Evolutionary conservation across 2,113 vertebrate genomes (phyloP), one percentile per base, ranked within the genome.

Genomic region (Sinocyclocheilus maitianheensis): DNA sequence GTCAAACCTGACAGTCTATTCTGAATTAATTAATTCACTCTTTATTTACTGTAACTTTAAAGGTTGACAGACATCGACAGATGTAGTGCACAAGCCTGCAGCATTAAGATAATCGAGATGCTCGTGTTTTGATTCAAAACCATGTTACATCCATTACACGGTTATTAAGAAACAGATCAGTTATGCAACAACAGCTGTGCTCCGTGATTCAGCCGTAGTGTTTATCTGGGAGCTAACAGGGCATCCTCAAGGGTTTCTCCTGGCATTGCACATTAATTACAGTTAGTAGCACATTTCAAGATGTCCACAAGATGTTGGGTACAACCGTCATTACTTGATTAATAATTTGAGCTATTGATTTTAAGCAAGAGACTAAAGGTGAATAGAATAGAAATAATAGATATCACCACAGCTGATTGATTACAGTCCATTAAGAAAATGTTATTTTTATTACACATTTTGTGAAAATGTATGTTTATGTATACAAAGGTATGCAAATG

Each of bases 141-240:
- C 82, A 75, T 84, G 69, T 60, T 37, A 74, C 34, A 60, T 74
- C 6, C 82, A 58, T 55, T 40, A 72, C 65, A 24, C 1, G 22
- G 69, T 71, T 74, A 84, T 84, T 74, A 84, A 26, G 51, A 74
- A 83, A 58, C 34, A 60, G 14, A 84, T 84, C 51, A 40, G 30
- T n/a, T 34, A 51, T 22, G 30, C 81, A 83, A 55, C 30, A 72
- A 55, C 67, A 55, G 24, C 51, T 74, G 82, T 16, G 77, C 53
- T 14, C 22, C 10, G 1, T 71, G 81, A 83, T 67, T 82, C 26
- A 82, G 24, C 46, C 11, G 1, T 43, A 10, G 34, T 75, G 82
- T 84, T 83, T 84, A 22, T 84, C 53, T 43, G 67, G 13, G 26
- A 83, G 65, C 63, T 30, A 30, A 24, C 82, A 43, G 67, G 26